phyloP scores from a whole-genome alignment of 2,113 vertebrate genomes.

The Hippocampus guttulatus region DNA sequence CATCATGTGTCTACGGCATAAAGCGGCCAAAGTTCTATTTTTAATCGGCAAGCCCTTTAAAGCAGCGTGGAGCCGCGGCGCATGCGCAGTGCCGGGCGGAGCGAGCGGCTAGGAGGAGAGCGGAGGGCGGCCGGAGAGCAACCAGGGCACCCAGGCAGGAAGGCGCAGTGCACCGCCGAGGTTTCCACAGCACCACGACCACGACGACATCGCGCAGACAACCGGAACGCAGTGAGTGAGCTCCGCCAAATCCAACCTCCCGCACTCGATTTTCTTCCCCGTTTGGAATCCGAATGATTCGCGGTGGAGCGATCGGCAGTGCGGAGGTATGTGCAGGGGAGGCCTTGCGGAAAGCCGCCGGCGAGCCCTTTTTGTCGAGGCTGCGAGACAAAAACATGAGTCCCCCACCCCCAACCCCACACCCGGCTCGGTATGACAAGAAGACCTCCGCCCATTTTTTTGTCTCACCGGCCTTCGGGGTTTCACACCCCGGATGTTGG shows the following conservation, averaged over 20 bases:
- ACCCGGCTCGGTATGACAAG: constrained; percentile 14
- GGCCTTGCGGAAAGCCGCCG: constrained; percentile 68
- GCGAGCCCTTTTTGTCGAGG: constrained; percentile 9
- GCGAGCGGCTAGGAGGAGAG: constrained; percentile 13
- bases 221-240: constrained; percentile 60
- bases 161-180: constrained; percentile 57
- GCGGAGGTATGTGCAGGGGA: constrained; percentile 55
- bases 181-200: constrained; percentile 39
- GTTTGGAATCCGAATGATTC: background rate
- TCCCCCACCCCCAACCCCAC: background rate
- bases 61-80: constrained; percentile 60
- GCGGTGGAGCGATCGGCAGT: constrained; percentile 10
- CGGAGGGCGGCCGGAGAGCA: background rate
- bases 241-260: no score
- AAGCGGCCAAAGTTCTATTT: constrained; percentile 62
- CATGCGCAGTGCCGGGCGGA: constrained; percentile 55
- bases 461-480: background rate
- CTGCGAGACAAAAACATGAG: constrained; percentile 19
- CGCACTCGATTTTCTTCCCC: background rate
- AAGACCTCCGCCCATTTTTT: constrained; percentile 25
- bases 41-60: constrained; percentile 32
- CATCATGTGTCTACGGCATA: constrained; percentile 51
- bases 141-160: constrained; percentile 50
- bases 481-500: constrained; percentile 11
- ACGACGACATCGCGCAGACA: constrained; percentile 46